Percentiles rank a stretch among this genome's conserved stretches.
phyloP scores from a whole-genome alignment of 2,888 invertebrate species.

The Plutella xylostella region DNA sequence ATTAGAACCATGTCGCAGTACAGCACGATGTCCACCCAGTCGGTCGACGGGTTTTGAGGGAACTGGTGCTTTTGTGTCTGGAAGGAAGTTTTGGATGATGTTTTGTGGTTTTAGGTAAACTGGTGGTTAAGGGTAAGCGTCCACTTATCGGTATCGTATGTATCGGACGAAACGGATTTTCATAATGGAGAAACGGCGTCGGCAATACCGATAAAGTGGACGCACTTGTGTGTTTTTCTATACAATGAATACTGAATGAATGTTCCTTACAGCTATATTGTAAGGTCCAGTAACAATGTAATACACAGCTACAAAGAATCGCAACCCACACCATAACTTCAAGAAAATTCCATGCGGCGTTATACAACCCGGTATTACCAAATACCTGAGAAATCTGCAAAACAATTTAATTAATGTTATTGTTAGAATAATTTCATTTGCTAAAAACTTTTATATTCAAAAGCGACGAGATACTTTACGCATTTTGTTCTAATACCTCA shows the following conservation, averaged over 20 bases:
- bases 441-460: too few relatives aligned
- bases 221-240: too few relatives aligned
- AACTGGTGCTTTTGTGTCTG: constrained; percentile 40
- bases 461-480: too few relatives aligned
- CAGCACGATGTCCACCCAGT: constrained; percentile 35
- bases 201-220: too few relatives aligned
- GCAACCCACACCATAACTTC: constrained; percentile 49
- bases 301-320: constrained; percentile 39
- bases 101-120: too few relatives aligned
- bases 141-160: too few relatives aligned
- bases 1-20: constrained; percentile 52
- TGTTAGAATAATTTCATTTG: too few relatives aligned
- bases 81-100: constrained; percentile 11
- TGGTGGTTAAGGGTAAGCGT: too few relatives aligned
- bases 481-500: constrained; percentile 28
- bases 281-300: constrained; percentile 48
- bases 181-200: too few relatives aligned
- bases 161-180: too few relatives aligned
- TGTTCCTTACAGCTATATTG: constrained; percentile 48
- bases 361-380: constrained; percentile 51
- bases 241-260: background rate
- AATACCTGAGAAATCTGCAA: constrained; percentile 39
- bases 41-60: constrained; percentile 23
- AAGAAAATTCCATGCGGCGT: constrained; percentile 60
- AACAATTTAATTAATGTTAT: too few relatives aligned